These are phyloP conservation scores for Polymixis lichenea DNA, from an alignment of 2,888 invertebrate genomes.

Conservation along the genomic window DNA sequence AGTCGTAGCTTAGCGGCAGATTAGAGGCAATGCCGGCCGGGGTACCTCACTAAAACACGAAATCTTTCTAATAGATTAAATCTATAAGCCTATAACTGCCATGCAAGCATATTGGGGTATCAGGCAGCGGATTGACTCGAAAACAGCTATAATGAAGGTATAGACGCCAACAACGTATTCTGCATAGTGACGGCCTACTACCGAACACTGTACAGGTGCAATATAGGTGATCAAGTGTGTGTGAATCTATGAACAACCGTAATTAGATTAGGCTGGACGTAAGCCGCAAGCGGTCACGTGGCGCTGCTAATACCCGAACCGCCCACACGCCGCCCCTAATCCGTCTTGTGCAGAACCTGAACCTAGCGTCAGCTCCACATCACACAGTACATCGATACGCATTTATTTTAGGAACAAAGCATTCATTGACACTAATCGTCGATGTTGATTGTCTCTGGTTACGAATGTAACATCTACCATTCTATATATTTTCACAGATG, in stretches of 20 bases:
- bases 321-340: neutral
- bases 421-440: neutral
- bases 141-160: neutral
- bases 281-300: constrained; percentile 21
- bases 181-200: neutral
- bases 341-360: neutral
- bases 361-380: neutral
- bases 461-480: neutral
- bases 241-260: constrained; percentile 2
- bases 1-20: constrained; percentile 29
- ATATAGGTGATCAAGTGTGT: neutral
- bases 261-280: neutral
- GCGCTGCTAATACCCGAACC: neutral
- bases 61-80: no score
- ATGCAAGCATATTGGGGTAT: neutral
- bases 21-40: constrained; percentile 14
- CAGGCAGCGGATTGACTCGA: neutral
- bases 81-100: neutral
- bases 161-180: no score
- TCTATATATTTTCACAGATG: neutral
- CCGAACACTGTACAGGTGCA: neutral
- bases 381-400: neutral
- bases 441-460: neutral
- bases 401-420: constrained; percentile 8
- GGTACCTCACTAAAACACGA: no score